Evolutionary conservation across 2,797 vertebrate species (phyloP), one percentile per base, ranked within the genome.

Genomic region (Peromyscus nudipes): DNA sequence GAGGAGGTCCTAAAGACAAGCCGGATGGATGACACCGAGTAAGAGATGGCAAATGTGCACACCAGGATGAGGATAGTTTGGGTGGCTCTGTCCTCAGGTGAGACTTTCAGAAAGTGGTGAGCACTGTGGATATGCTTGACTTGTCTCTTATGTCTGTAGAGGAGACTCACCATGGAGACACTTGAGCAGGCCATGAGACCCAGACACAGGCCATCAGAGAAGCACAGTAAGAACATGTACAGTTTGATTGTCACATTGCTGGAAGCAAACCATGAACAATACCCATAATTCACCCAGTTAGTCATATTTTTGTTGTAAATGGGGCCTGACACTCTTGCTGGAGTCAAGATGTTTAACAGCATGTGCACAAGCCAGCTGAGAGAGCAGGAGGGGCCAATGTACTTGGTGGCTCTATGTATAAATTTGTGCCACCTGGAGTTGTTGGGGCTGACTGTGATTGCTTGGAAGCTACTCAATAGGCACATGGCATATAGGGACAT

Each of bases 101-200:
- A 40, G 40, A 40, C 40, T 40, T 40, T 40, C 40, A 40, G 40
- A 40, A 40, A 40, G 40, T 40, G 40, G 40, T 40, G 40, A 40
- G 40, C 40, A 40, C 40, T 40, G 40, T 8, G 49, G 21, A 67
- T 29, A 1, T 52, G 21, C 17, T 49, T 3, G 34, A 34, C 75
- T 67, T 86, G 55, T 13, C 34, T 73, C 57, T 67, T 65, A 60
- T 62, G 75, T 29, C 81, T 75, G 67, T 60, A 62, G 46, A 77
- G 69, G 27, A 76, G 17, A 17, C 21, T 40, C 14, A 34, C 49
- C 23, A 21, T 82, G 13, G 9, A 77, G 23, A 52, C 52, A 4
- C 31, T 95, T 31, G 52, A 46, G 27, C 64, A 90, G 60, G 23
- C 16, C 49, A n/a, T 60, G 81, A 96, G 65, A 37, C 46, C 67